Evolutionary conservation across 2,888 invertebrate genomes (phyloP).

Genomic region (Allolobophora icterica): DNA sequence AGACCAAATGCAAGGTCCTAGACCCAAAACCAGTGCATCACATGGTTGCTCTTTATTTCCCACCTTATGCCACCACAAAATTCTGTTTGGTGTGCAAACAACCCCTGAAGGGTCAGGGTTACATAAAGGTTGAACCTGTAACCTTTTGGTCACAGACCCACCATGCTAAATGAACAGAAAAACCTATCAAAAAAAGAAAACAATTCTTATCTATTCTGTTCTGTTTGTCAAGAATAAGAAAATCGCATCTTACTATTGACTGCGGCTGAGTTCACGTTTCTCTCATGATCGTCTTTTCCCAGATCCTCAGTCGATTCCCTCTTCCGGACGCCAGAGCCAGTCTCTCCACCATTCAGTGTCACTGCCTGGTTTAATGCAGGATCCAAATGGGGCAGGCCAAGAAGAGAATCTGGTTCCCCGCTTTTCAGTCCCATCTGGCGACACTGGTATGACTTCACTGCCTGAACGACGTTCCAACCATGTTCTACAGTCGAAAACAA

Average conservation of each 20-base stretch:
- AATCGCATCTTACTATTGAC: not conserved
- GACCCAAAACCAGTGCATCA: too few species aligned
- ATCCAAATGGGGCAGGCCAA: not conserved
- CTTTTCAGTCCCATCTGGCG: slow-evolving; percentile 1
- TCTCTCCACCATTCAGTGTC: not conserved
- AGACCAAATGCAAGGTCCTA: too few species aligned
- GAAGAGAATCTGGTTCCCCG: not conserved
- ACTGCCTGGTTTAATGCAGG: not conserved
- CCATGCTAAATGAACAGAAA: too few species aligned
- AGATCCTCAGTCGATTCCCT: not conserved
- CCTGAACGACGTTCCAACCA: slow-evolving; percentile 40
- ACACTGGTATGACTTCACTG: slow-evolving; percentile 26
- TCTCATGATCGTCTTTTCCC: not conserved
- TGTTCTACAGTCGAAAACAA: slow-evolving; percentile 26
- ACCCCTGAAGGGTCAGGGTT: too few species aligned
- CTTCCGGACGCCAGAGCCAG: not conserved
- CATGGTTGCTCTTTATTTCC: too few species aligned
- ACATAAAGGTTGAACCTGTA: too few species aligned
- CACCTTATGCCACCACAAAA: too few species aligned
- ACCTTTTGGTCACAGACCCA: too few species aligned
- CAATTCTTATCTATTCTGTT: not conserved
- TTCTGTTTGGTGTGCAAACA: too few species aligned
- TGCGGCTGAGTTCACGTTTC: not conserved
- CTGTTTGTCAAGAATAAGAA: not conserved
- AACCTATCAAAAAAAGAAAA: not conserved